A percentile compares a stretch with the other conserved stretches of the same genome.
Evolutionary conservation across 2,888 invertebrate species (phyloP).

Genomic region (Drosophila mettleri): DNA sequence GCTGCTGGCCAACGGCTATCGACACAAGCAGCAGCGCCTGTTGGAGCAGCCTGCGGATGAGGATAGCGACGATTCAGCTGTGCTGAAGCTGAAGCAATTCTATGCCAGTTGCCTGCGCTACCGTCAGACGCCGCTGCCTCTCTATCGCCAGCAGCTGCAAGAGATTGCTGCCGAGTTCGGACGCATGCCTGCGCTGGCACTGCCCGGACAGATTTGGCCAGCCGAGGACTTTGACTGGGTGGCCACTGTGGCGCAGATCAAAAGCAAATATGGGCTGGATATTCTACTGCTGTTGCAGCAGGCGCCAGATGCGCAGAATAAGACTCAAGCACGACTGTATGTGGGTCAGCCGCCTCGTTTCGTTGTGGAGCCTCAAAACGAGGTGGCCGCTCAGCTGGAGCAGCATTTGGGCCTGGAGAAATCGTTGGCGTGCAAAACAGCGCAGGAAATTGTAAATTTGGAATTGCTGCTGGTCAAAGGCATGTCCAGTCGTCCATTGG

Average conservation of each 20-base stretch:
- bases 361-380: slow-evolving; percentile 46
- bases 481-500: slow-evolving; percentile 59
- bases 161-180: slow-evolving; percentile 73
- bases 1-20: slow-evolving; percentile 66
- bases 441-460: slow-evolving; percentile 69
- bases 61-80: slow-evolving; percentile 50
- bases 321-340: slow-evolving; percentile 60
- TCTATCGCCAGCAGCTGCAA: slow-evolving; percentile 56
- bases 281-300: slow-evolving; percentile 73
- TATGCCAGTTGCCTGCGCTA: slow-evolving; percentile 77
- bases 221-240: slow-evolving; percentile 77
- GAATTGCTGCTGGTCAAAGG: slow-evolving; percentile 67
- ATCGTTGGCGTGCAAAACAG: slow-evolving; percentile 53
- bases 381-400: slow-evolving; percentile 47
- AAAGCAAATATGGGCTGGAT: slow-evolving; percentile 76
- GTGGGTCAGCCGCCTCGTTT: slow-evolving; percentile 76
- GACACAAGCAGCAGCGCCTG: slow-evolving; percentile 73
- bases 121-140: slow-evolving; percentile 28
- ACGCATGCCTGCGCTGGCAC: slow-evolving; percentile 73
- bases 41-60: slow-evolving; percentile 59
- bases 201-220: slow-evolving; percentile 47
- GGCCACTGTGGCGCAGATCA: slow-evolving; percentile 72
- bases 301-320: slow-evolving; percentile 58
- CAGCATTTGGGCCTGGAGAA: slow-evolving; percentile 63
- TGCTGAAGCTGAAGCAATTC: slow-evolving; percentile 75